Base-by-base conservation (phyloP, 2,113 vertebrate species). In the Psophia crepitans region DNA sequence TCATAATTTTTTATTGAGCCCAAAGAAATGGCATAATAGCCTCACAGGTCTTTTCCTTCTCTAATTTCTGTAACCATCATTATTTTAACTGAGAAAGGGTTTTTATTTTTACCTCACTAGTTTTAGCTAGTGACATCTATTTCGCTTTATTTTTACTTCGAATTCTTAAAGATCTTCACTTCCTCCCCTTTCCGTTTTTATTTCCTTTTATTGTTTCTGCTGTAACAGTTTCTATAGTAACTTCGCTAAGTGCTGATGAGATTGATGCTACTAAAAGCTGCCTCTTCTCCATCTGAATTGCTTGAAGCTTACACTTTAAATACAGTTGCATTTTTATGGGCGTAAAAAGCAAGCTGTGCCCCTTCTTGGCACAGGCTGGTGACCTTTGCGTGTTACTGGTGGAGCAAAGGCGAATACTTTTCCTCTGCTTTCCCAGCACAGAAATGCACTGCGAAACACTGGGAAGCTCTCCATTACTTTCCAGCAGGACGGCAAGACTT, bases 161-260 rank as follows among this genome's bases (percentile, higher is more conserved):
- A 43, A 93, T 90, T 90, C 82, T 77, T 69, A 58, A 80, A 96
- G 87, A 89, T 65, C 69, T 87, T 89, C 8, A 86, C 58, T 75
- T 60, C 56, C 46, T 90, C 77, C 91, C 79, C 64, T 66, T 95
- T 95, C 64, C 23, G 30, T 60, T 96, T 94, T 83, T 92, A 95
- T 80, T 97, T 97, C 93, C 94, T 95, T 95, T 91, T 33, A 97
- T 96, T 97, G 94, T 97, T 97, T 95, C 96, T 96, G 66, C 89
- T 94, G 79, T 77, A 88, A 80, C 86, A 87, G 97, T 97, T 97
- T 93, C 97, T 97, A 97, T 97, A 97, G 97, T 89, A 97, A 97
- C 97, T 92, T 81, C 84, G 77, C 58, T 43, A 89, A 96, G 78
- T 83, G 81, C 85, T 95, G 90, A 96, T 96, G 94, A 96, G 73